These are phyloP conservation scores for Pheosia gnoma DNA, from an alignment of 2,888 invertebrate species.

Conservation along the genomic window DNA sequence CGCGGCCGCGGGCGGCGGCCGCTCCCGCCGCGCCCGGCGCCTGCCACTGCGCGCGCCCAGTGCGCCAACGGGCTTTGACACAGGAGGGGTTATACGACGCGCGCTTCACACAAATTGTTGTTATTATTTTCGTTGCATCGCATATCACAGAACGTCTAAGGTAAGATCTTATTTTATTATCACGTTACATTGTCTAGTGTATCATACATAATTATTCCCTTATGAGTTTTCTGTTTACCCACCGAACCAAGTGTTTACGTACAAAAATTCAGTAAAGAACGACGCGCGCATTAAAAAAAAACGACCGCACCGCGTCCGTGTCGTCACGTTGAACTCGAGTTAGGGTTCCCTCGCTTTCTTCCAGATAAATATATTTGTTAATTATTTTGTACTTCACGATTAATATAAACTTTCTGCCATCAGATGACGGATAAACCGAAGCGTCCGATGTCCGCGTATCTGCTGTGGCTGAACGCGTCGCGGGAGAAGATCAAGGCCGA, in stretches of 20 bases:
- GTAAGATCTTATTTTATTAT: neutral
- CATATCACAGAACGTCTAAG: neutral
- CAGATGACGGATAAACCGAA: constrained; percentile 92
- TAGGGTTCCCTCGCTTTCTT: constrained; percentile 2
- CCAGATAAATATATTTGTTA: neutral
- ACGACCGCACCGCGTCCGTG: constrained; percentile 1
- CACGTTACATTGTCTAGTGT: neutral
- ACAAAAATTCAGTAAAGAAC: neutral
- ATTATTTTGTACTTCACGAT: constrained; percentile 2
- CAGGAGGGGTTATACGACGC: constrained; percentile 20
- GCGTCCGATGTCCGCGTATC: constrained; percentile 92
- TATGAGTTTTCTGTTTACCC: neutral
- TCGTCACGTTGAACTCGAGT: neutral
- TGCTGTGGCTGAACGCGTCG: constrained; percentile 94
- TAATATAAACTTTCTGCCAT: constrained; percentile 16
- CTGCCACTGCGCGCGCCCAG: constrained; percentile 11
- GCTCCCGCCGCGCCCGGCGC: constrained; percentile 1
- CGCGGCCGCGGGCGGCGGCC: neutral
- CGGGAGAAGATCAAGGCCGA: constrained; percentile 92
- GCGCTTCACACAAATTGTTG: constrained; percentile 9
- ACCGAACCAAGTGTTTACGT: neutral
- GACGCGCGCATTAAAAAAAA: neutral
- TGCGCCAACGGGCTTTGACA: constrained; percentile 27
- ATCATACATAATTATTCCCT: neutral
- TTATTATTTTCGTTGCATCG: constrained; percentile 13